Base-by-base conservation (phyloP, 1,140 invertebrate species). In the Trichogramma pretiosum region DNA sequence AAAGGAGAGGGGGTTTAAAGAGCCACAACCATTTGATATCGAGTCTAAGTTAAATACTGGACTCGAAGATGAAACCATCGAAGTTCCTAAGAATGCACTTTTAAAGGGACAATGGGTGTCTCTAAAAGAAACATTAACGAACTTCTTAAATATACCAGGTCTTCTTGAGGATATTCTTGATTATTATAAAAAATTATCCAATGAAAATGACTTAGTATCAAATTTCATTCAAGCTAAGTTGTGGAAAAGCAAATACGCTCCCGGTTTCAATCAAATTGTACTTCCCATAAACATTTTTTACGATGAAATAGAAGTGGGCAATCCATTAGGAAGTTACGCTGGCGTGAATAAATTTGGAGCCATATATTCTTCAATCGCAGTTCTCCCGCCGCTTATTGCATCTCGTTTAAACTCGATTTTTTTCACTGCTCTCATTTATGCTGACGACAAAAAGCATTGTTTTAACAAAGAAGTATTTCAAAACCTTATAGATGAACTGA, bases 381-480 rank as follows among this genome's bases (percentile, higher is more conserved):
- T 28, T 40, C 34, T 53, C 17, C 50, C 50, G 11, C 50, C 46
- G 11, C 39, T 34, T 48, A 39, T 11, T 23, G 17, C 17, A 30
- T 21, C 22, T 24, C n/a, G n/a, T 49, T 3, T 33, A 21, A 2
- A 44, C 24, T 44, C 43, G 43, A 30, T 30, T 49, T 30, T 43
- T 49, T 30, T 3, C 23, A 30, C 8, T 24, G 11, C 16, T 49
- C 1, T 43, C n/a, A n/a, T 37, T 33, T 23, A 49, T 30, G 19
- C 41, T 9, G 33, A 23, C 30, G 26, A 16, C 16, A 43, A 44
- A 40, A 44, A 50, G 33, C 13, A 45, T 19, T 17, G 22, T 14
- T 10, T 23, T 9, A 50, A 50, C 38, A 7, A 38, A 30, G 38
- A 44, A 16, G 22, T 34, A 8, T 50, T 50, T 45, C 19, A 22